These are phyloP conservation scores for Tiliqua scincoides DNA, from an alignment of 2,113 vertebrate species.

Conservation along the genomic window DNA sequence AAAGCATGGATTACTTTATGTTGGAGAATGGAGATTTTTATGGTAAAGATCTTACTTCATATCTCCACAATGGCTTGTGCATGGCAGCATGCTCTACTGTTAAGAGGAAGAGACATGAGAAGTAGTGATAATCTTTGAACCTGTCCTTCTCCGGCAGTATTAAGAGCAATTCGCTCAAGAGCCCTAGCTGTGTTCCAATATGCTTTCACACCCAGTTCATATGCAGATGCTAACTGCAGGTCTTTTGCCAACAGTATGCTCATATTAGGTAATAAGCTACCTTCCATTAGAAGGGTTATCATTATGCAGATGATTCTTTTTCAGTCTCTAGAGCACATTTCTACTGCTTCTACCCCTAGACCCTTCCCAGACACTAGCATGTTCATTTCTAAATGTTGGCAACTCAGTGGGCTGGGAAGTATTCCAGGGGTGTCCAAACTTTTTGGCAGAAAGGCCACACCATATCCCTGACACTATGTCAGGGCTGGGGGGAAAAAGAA, in stretches of 20 bases:
- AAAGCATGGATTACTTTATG: slow-evolving; percentile 35
- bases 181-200: not conserved
- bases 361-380: not conserved
- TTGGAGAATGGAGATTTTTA: slow-evolving; percentile 46
- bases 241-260: not conserved
- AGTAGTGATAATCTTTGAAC: slow-evolving; percentile 21
- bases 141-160: slow-evolving; percentile 13
- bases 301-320: not conserved
- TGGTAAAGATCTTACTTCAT: slow-evolving; percentile 3
- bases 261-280: not conserved
- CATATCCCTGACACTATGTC: too few relatives aligned
- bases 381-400: not conserved
- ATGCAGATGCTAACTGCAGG: accelerated
- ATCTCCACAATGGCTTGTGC: slow-evolving; percentile 29
- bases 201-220: not conserved
- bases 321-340: not conserved
- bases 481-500: too few relatives aligned
- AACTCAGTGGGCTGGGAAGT: not conserved
- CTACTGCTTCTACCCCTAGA: not conserved
- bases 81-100: slow-evolving; percentile 32
- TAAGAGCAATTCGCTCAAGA: not conserved
- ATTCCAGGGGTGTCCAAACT: too few relatives aligned
- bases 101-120: accelerated
- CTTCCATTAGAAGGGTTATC: too few relatives aligned
- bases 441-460: too few relatives aligned